Conservation (phyloP, 2,113 vertebrate species). For the Elephantulus edwardii region DNA sequence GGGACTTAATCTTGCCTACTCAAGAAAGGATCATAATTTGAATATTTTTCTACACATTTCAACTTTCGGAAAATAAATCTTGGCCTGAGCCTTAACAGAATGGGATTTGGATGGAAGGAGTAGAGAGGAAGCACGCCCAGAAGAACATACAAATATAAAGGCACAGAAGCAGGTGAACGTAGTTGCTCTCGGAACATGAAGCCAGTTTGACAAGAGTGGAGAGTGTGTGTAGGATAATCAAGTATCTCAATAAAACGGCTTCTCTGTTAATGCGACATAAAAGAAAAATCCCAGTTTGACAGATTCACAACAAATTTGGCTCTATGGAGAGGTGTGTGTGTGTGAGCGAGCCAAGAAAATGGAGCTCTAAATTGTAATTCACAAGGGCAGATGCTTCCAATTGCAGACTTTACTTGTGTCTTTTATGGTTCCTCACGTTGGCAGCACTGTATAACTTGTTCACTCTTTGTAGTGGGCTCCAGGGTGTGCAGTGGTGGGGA, state of each 20-base stretch:
- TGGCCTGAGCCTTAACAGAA: neutral
- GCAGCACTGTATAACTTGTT: conserved; percentile 49
- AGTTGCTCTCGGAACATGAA: neutral
- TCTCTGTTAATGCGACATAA: conserved; percentile 18
- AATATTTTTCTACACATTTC: no score
- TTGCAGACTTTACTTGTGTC: conserved; percentile 22
- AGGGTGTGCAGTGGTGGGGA: conserved; percentile 45
- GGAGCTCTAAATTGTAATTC: conserved; percentile 53
- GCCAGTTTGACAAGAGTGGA: neutral
- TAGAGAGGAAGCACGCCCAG: neutral
- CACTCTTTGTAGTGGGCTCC: conserved; percentile 56
- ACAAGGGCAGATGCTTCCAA: conserved; percentile 46
- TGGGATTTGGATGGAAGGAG: neutral
- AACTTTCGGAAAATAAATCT: no score
- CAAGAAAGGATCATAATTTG: no score
- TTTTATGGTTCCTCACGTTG: conserved; percentile 47
- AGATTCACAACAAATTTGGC: conserved; percentile 9
- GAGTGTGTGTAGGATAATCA: neutral
- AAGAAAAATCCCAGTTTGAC: neutral
- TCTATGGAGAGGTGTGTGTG: neutral
- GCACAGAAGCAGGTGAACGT: neutral
- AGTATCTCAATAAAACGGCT: neutral
- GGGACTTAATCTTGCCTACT: no score
- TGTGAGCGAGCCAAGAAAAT: conserved; percentile 8
- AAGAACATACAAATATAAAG: neutral